These are phyloP conservation scores for Myotis brandtii DNA, from an alignment of 2,113 vertebrate species.

Conservation along the genomic window DNA sequence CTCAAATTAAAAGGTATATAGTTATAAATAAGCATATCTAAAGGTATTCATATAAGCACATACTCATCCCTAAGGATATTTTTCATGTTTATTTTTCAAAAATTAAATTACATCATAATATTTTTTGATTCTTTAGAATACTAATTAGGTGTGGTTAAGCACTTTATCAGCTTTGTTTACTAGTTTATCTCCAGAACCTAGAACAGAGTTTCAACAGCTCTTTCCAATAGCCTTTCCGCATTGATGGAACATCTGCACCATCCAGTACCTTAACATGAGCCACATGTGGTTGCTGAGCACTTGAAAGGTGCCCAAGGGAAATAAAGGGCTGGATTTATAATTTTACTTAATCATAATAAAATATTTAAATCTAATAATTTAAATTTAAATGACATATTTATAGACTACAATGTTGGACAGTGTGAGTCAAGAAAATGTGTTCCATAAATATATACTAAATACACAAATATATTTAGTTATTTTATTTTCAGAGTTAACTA, in stretches of 20 bases:
- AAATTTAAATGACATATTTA: background rate
- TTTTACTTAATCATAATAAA: background rate
- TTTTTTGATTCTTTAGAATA: background rate
- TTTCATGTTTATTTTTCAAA: background rate
- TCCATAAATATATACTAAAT: background rate
- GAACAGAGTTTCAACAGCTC: background rate
- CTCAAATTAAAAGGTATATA: background rate
- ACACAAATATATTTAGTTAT: background rate
- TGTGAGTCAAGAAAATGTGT: background rate
- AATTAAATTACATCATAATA: background rate
- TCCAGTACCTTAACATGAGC: no score
- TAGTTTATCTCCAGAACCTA: background rate
- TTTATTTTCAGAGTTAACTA: background rate
- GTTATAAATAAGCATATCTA: background rate
- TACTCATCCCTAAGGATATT: background rate
- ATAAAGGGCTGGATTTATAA: background rate
- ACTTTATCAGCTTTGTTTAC: background rate
- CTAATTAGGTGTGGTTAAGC: background rate
- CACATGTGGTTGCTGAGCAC: background rate
- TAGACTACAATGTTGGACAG: background rate
- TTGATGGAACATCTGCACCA: accelerated
- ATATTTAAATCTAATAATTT: background rate
- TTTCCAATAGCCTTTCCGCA: background rate
- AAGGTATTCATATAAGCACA: background rate
- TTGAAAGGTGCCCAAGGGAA: background rate